These are phyloP conservation scores for Rhopalosiphum nymphaeae DNA, from an alignment of 2,888 invertebrate species.

Conservation along the genomic window DNA sequence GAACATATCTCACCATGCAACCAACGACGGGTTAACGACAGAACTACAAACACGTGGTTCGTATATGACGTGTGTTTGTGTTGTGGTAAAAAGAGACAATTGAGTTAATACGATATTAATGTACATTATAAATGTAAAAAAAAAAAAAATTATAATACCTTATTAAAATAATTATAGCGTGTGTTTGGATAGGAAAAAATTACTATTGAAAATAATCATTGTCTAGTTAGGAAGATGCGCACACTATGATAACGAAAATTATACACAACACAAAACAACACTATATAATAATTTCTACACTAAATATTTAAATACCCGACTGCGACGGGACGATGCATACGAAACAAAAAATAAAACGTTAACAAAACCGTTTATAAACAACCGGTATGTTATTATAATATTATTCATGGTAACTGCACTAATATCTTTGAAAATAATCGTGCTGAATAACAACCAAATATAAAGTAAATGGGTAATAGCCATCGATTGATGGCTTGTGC, in stretches of 20 bases:
- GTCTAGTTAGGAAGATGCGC: background rate
- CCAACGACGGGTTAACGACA: background rate
- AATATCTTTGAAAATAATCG: background rate
- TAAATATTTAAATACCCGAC: conserved; percentile 2
- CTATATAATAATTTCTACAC: background rate
- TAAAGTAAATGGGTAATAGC: background rate
- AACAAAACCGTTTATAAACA: background rate
- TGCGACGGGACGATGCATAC: too few relatives aligned
- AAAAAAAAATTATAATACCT: background rate
- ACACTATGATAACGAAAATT: conserved; percentile 12
- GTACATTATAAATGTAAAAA: background rate
- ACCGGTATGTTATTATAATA: background rate
- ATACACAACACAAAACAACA: background rate
- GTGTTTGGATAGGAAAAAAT: background rate
- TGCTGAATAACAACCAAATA: background rate
- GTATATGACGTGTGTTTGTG: background rate
- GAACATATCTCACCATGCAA: too few relatives aligned
- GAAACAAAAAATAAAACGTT: background rate
- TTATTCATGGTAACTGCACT: background rate
- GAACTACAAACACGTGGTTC: background rate
- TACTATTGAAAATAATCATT: conserved; percentile 21
- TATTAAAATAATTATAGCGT: conserved; percentile 3
- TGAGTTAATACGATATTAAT: background rate
- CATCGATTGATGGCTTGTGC: background rate
- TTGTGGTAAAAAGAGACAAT: background rate